Base-by-base conservation (phyloP, 2,888 invertebrate genomes). In the Pandemis corylana region DNA sequence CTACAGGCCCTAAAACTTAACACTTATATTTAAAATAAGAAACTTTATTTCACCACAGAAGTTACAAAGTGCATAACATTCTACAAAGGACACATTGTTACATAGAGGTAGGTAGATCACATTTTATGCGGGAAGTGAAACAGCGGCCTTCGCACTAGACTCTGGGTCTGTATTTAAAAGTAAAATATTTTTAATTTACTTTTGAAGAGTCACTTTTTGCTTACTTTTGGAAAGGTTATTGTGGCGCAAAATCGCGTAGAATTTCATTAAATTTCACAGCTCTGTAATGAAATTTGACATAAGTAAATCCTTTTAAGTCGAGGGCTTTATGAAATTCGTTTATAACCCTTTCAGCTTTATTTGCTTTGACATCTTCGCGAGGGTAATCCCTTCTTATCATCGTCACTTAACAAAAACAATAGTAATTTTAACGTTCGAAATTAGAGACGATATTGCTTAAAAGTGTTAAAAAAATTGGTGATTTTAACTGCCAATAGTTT, bases 211-310 rank as follows among this genome's bases (percentile, higher is more conserved):
- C n/a, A 53, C 7, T 53, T 53, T 15, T n/a, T 5, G 6, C 20
- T 6, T 1, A 13, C 20, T 6, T 56, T 15, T 56, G 51, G 42
- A 36, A 64, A 65, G 28, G 59, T 65, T 44, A 53, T 13, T 62
- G 51, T 51, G 61, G 12, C 62, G 13, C 62, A 10, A 62, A 67
- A 71, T 66, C n/a, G 53, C 56, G 71, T 41, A 56, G 62, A 75
- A 75, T 71, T 71, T 75, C 66, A 67, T 75, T 71, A 75, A 71
- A 67, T 71, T 63, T 49, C 67, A 56, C 67, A 65, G 71, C 71
- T 71, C 51, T 13, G 46, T 75, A 75, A 75, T 75, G 62, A 75
- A 75, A 75, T 75, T 63, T 75, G 75, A 71, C 75, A 70, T 69
- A 75, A 75, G 67, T 62, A 75, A 75, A 75, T 71, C 75, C 70